Evolutionary conservation across 1,140 invertebrate species (phyloP), one percentile per base, ranked within the genome.

Genomic region (Brachystomella parvula): DNA sequence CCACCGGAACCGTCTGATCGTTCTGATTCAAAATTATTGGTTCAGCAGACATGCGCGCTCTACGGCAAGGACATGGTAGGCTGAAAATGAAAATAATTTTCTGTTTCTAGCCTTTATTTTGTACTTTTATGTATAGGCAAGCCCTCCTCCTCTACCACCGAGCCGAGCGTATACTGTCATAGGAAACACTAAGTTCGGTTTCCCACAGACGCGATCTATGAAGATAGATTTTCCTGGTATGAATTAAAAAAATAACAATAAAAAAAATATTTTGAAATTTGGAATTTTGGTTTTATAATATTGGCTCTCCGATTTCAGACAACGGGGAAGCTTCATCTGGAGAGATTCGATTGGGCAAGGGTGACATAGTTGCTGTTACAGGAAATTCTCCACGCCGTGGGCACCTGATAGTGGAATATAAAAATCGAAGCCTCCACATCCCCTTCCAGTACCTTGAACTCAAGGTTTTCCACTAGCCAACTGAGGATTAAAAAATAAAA

Each of bases 141-240:
- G 89, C 68, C 91, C 92, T 17, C 92, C 92, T 9, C 91, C 91
- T 21, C 86, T 95, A 44, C 93, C 92, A 3, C 89, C 89, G 2
- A 89, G 89, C 73, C 83, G 92, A 69, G 84, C 89, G 0, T 96
- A 95, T 78, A 94, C 90, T 30, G 89, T 96, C 44, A 83, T 88
- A 31, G 90, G 90, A 65, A 94, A 94, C 78, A 89, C 90, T n/a
- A 94, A 94, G 80, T 78, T 95, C 64, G 86, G 89, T 67, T 95
- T 94, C 80, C 93, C 93, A 33, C 93, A 96, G 80, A 90, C 86
- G 62, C 84, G 93, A 75, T 81, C 90, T 29, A 92, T 95, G 89
- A 91, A 92, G 78, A 87, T 88, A 82, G 87, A 89, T 68, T 96
- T 88, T 80, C 87, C 88, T 77, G 86, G 86, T 86, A 79, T 77